Conservation (phyloP, 2,113 vertebrate genomes). For the Nothoprocta pentlandii region DNA sequence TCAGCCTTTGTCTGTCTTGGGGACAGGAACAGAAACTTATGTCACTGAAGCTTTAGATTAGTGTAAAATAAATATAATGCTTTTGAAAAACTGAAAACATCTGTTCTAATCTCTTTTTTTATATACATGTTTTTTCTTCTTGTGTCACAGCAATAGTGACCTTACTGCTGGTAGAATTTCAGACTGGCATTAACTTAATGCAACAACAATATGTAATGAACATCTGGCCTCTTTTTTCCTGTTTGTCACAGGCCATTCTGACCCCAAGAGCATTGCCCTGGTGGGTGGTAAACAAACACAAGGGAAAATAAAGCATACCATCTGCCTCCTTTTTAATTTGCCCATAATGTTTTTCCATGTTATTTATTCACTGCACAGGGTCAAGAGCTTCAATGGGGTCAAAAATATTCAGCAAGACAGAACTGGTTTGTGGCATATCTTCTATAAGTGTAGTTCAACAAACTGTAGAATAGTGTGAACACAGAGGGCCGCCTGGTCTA, state of each 20-base stretch:
- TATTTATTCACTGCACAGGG: background rate
- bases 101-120: background rate
- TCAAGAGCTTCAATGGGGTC: background rate
- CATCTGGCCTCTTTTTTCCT: constrained; percentile 30
- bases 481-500: background rate
- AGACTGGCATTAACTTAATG: constrained; percentile 11
- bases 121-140: background rate
- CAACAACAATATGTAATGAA: background rate
- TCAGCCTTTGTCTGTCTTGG: background rate
- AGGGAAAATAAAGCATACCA: constrained; percentile 19
- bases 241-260: constrained; percentile 21
- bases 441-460: background rate
- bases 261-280: constrained; percentile 24
- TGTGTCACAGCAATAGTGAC: background rate
- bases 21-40: background rate
- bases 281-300: constrained; percentile 31
- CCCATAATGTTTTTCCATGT: background rate
- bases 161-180: constrained; percentile 6
- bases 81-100: background rate
- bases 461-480: background rate
- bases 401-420: background rate
- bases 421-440: background rate
- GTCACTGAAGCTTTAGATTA: background rate
- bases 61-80: background rate
- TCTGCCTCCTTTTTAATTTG: constrained; percentile 11